Base-by-base conservation (phyloP, 2,113 vertebrate genomes). In the Colius striatus region DNA sequence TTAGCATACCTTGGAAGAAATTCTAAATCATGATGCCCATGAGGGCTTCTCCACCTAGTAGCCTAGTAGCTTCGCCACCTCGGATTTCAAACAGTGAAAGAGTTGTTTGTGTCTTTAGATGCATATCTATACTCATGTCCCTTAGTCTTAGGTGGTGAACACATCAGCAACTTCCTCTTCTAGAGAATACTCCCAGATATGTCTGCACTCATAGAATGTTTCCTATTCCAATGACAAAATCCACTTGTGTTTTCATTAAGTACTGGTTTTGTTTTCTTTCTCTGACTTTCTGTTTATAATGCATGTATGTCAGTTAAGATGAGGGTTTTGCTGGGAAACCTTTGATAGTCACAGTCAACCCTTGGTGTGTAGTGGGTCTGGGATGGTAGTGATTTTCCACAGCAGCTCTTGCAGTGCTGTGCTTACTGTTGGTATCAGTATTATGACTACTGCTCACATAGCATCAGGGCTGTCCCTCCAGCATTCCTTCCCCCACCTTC, bases 51-150 rank as follows among this genome's bases (percentile, higher is more conserved):
- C 27, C 17, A 67, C 22, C 5, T 30, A 8, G 15, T 41, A 54
- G 30, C n/a, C n/a, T n/a, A n/a, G n/a, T n/a, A n/a, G n/a, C n/a
- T n/a, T n/a, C n/a, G n/a, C n/a, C n/a, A n/a, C 51, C 79, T 20
- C 26, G 14, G 26, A 67, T 65, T 81, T 63, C 54, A 72, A 25
- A 38, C 2, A 3, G 16, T 71, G 57, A 27, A 61, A 72, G 45
- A 6, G 18, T 30, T 32, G 13, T n/a, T 60, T 67, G 20, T 51
- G 32, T 68, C 16, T 91, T 41, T 73, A n/a, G 45, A 14, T 90
- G 45, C 3, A 1, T 87, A 18, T 74, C 17, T 55, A 0, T 13
- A 6, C 1, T 3, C 3, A 0, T 4, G 12, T 36, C 27, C 23
- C 22, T n/a, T 36, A 32, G n/a, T 45, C 51, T 13, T 19, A 63